A percentile compares a stretch with the other conserved stretches of the same genome.
Conservation (phyloP, 64 coral and sea anemone genomes). For the Acropora tenuis region DNA sequence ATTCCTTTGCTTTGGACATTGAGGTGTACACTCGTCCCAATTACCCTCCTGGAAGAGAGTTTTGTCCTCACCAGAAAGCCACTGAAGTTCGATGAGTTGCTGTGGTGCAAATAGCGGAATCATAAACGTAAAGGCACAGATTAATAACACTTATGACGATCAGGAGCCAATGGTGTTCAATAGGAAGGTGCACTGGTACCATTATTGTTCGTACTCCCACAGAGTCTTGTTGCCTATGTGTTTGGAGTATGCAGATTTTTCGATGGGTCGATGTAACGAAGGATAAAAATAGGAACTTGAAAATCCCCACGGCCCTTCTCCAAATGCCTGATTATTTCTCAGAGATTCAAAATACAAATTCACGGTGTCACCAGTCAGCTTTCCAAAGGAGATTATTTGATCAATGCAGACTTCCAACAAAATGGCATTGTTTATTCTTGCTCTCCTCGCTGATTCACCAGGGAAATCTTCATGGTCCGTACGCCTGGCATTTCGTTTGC, state of each 20-base stretch:
- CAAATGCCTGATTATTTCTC: too few species aligned
- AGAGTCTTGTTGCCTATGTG: not conserved
- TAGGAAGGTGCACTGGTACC: too few species aligned
- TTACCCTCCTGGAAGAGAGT: too few species aligned
- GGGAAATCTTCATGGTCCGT: too few species aligned
- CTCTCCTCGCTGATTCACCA: too few species aligned
- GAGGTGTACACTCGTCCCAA: too few species aligned
- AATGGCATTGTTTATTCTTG: too few species aligned
- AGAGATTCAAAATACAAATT: constrained; percentile 26
- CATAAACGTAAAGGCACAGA: constrained; percentile 26
- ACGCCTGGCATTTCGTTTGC: too few species aligned
- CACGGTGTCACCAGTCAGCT: constrained; percentile 42
- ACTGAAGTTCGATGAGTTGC: not conserved
- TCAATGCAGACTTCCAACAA: too few species aligned
- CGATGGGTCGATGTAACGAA: not conserved
- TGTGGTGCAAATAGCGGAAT: not conserved
- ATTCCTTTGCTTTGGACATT: too few species aligned
- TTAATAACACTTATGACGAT: constrained; percentile 31
- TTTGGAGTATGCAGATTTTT: constrained; percentile 26
- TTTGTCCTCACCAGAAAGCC: too few species aligned
- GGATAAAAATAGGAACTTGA: not conserved
- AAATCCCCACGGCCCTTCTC: not conserved
- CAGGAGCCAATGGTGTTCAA: constrained; percentile 38
- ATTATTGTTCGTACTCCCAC: constrained; percentile 7
- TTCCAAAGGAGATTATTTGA: not conserved